Percentiles rank a stretch among this genome's conserved stretches.
Evolutionary conservation across 2,888 invertebrate species (phyloP).

Genomic region (Diarsia rubi): DNA sequence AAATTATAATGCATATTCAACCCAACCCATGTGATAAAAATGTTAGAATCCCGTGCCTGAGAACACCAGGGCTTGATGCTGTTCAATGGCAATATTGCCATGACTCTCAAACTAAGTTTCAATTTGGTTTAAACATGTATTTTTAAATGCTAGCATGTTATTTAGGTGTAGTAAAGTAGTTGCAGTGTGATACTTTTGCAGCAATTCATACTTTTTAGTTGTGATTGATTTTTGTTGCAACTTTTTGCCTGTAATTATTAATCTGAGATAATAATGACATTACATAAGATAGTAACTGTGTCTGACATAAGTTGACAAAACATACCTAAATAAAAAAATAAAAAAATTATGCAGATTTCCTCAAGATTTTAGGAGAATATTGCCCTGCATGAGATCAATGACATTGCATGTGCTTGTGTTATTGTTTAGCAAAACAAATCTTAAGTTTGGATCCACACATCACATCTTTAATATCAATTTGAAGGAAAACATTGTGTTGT

Average conservation of each 20-base stretch:
- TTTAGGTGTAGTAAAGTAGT: not conserved
- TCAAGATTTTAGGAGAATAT: not conserved
- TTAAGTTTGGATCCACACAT: not conserved
- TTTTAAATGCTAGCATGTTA: not conserved
- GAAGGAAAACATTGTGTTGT: too few relatives aligned
- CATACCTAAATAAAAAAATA: not conserved
- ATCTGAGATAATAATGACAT: not conserved
- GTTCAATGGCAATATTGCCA: not conserved
- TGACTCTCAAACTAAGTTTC: not conserved
- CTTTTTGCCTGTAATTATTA: not conserved
- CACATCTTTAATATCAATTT: constrained; percentile 2
- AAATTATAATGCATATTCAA: not conserved
- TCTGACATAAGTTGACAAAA: not conserved
- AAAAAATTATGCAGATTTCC: not conserved
- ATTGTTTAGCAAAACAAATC: not conserved
- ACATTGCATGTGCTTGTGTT: not conserved
- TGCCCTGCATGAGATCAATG: not conserved
- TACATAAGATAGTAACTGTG: not conserved
- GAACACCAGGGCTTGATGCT: not conserved
- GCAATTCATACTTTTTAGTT: not conserved
- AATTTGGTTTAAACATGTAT: not conserved
- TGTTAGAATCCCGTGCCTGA: not conserved
- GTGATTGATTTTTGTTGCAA: not conserved
- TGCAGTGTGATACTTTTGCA: not conserved
- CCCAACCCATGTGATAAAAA: not conserved